Evolutionary conservation across 2,888 invertebrate genomes (phyloP).

Genomic region (Drosophila leonis): DNA sequence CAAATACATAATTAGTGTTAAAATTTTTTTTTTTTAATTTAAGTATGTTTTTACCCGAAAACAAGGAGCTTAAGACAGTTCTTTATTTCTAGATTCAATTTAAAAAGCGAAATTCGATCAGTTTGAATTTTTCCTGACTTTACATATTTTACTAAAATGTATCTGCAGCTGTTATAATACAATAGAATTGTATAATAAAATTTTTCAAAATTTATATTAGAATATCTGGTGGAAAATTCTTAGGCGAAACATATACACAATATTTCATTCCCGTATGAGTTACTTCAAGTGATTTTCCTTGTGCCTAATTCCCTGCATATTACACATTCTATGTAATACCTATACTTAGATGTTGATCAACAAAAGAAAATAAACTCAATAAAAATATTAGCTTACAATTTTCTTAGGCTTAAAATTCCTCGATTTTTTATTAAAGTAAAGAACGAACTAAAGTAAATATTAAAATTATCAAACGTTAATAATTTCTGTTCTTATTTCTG

Average conservation of each 20-base stretch:
- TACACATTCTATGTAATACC: not conserved
- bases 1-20: constrained; percentile 27
- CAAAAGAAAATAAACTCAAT: too few species aligned
- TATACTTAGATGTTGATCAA: not conserved
- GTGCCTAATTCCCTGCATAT: not conserved
- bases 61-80: not conserved
- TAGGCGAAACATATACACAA: not conserved
- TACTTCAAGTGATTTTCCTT: not conserved
- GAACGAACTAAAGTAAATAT: too few species aligned
- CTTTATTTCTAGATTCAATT: not conserved
- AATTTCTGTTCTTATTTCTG: not conserved
- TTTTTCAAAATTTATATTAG: too few species aligned
- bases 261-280: not conserved
- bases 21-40: not conserved
- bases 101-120: not conserved
- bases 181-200: not conserved
- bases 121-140: not conserved
- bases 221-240: not conserved
- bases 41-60: not conserved
- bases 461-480: not conserved
- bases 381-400: too few species aligned
- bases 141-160: not conserved
- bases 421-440: too few species aligned
- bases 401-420: too few species aligned
- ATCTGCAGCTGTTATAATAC: not conserved